A percentile compares a stretch with the other conserved stretches of the same genome.
These are phyloP conservation scores for Parapsyche elsis DNA, from an alignment of 1,140 invertebrate genomes.

Conservation along the genomic window DNA sequence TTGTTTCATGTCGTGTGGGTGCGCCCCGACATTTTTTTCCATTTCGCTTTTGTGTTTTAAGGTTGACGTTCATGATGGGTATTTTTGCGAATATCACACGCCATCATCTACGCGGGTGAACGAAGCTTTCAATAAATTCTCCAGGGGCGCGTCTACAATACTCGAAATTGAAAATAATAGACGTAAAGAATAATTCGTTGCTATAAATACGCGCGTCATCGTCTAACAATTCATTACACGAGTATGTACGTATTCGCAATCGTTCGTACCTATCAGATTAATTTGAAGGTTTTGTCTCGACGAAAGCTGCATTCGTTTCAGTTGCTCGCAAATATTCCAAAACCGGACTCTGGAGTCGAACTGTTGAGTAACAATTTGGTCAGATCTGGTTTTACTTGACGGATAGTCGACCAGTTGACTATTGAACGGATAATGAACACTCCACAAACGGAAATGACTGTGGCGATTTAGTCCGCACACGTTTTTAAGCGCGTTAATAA, in stretches of 20 bases:
- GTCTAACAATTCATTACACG: no score
- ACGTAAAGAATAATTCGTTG: no score
- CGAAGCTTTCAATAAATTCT: no score
- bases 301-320: conserved; percentile 6
- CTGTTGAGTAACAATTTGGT: conserved; percentile 18
- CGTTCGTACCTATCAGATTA: conserved; percentile 2
- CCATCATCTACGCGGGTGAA: background rate
- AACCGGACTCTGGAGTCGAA: conserved; percentile 1
- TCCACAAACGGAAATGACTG: background rate
- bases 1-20: background rate
- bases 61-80: background rate
- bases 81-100: background rate
- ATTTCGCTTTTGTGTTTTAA: background rate
- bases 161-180: no score
- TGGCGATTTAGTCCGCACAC: conserved; percentile 8
- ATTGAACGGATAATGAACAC: background rate
- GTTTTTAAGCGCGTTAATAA: background rate
- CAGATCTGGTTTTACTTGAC: conserved; percentile 19
- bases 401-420: background rate
- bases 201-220: no score
- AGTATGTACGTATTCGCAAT: no score
- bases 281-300: conserved; percentile 25
- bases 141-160: no score
- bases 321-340: conserved; percentile 13
- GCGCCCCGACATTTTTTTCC: background rate